Conservation (phyloP, 2,888 invertebrate genomes). For the Machimus atricapillus region DNA sequence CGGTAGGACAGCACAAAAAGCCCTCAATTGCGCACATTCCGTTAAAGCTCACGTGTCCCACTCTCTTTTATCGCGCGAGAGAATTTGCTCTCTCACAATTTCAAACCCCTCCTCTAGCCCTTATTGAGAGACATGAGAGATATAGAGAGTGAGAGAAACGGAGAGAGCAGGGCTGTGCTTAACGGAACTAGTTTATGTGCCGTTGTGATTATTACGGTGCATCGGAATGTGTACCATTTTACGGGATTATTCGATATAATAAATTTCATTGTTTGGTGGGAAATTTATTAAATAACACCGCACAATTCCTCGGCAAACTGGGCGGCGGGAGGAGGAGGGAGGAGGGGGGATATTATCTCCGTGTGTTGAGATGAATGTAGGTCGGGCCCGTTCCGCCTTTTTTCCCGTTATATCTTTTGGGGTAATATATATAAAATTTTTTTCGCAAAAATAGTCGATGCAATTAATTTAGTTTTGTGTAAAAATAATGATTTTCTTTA, state of each 20-base stretch:
- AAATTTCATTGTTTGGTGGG: conserved; percentile 26
- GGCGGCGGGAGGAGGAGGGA: background rate
- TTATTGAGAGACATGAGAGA: background rate
- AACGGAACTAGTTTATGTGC: background rate
- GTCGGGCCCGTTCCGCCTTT: background rate
- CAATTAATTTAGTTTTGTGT: background rate
- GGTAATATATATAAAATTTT: background rate
- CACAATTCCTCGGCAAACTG: background rate
- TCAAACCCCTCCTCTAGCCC: background rate
- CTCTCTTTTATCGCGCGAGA: background rate
- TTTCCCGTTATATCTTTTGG: background rate
- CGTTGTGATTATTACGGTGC: background rate
- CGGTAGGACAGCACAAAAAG: background rate
- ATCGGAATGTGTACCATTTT: conserved; percentile 6
- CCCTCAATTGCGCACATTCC: background rate
- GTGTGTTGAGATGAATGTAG: background rate
- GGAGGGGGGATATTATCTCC: background rate
- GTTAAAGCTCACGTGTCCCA: background rate
- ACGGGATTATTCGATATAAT: conserved; percentile 30
- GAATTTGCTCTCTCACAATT: background rate
- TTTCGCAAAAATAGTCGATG: background rate
- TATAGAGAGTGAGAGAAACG: background rate
- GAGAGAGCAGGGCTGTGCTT: conserved; percentile 5
- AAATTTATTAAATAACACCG: conserved; percentile 17
- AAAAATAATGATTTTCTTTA: background rate